Base-by-base conservation (phyloP, 2,797 vertebrate species). In the Poecilia gillii region DNA sequence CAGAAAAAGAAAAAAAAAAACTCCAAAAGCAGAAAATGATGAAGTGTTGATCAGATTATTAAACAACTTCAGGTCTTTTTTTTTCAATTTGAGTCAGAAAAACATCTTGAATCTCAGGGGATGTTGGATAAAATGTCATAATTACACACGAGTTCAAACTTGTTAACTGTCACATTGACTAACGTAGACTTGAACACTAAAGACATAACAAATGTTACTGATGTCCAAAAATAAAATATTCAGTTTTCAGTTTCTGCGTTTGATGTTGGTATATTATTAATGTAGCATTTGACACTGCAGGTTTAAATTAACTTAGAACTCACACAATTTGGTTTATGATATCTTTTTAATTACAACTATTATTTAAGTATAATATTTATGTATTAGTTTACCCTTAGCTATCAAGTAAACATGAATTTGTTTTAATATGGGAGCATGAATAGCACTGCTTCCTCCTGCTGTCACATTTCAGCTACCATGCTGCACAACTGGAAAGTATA, bases 291-390 rank as follows among this genome's bases (percentile, higher is more conserved):
- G 57, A 43, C 5, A 1, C 25, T 28, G 13, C 41, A 71, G 76
- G 25, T 83, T 68, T 73, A 7, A 74, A 77, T 13, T 39, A 13
- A 7, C 36, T 31, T 81, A 0, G 74, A 77, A 72, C 20, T 5
- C 18, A 70, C 41, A n/a, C 1, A 16, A 9, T 55, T 55, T 23
- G 7, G 41, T 36, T 46, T 8, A 33, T 4, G 20, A 53, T 23
- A 25, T 8, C 1, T 36, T 55, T 41, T 3, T 57, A 46, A 28
- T 31, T 14, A 25, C 39, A 33, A 33, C 33, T 33, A 33, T 2
- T 33, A 33, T 33, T 33, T 33, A 33, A 33, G 33, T 33, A 33
- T 33, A 33, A 33, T 33, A 33, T 33, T 33, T 33, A 33, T 33
- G 13, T 36, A 59, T 31, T 64, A 39, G 31, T 41, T 41, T 25